Conservation (phyloP, 2,113 vertebrate genomes). For the Beaufortia kweichowensis region DNA sequence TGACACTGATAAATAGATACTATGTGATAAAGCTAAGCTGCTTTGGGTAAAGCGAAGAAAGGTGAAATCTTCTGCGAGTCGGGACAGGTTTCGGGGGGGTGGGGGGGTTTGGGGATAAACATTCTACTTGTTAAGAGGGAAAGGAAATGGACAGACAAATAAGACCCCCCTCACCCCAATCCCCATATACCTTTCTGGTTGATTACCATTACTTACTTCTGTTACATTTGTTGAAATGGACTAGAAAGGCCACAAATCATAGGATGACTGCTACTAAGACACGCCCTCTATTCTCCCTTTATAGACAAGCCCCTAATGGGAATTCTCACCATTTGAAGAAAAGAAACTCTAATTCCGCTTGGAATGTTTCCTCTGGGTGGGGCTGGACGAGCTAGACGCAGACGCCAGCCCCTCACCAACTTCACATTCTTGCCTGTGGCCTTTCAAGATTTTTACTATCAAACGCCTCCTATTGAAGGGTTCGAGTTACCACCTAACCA, state of each 20-base stretch:
- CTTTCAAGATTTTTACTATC: constrained; percentile 45
- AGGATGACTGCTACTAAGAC: constrained; percentile 33
- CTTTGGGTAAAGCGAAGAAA: constrained; percentile 17
- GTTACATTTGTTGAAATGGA: constrained; percentile 48
- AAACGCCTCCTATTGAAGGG: constrained; percentile 40
- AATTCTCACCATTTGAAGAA: constrained; percentile 58
- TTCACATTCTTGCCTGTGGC: constrained; percentile 43
- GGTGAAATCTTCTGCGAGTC: constrained; percentile 44
- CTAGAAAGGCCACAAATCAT: constrained; percentile 53
- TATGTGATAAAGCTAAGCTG: constrained; percentile 32
- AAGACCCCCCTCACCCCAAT: constrained; percentile 27
- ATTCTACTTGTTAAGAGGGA: constrained; percentile 42
- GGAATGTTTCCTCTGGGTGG: constrained; percentile 62
- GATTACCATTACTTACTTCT: constrained; percentile 48
- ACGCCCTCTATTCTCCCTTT: constrained; percentile 47
- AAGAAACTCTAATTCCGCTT: constrained; percentile 59
- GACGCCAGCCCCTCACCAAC: constrained; percentile 29
- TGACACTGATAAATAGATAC: constrained; percentile 38
- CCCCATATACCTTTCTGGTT: constrained; percentile 39
- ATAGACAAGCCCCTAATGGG: constrained; percentile 36
- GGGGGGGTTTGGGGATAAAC: constrained; percentile 5
- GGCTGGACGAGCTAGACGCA: constrained; percentile 54
- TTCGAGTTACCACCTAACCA: constrained; percentile 22
- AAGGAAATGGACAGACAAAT: constrained; percentile 49
- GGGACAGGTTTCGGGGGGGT: constrained; percentile 28